These are phyloP conservation scores for Athetis lepigone DNA, from an alignment of 2,888 invertebrate genomes.

Conservation along the genomic window DNA sequence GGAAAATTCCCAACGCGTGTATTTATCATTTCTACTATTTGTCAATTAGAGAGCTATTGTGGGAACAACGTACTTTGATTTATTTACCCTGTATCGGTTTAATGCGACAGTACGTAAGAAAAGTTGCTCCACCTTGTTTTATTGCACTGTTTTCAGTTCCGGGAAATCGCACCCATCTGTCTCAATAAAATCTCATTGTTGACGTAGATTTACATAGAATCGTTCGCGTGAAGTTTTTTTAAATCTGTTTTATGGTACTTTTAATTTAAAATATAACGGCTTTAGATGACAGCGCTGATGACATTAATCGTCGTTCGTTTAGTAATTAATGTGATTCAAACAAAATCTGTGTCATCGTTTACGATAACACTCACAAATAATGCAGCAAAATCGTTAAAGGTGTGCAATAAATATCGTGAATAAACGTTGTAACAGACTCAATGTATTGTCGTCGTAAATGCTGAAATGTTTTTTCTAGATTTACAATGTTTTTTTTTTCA, in stretches of 20 bases:
- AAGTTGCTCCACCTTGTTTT: slow-evolving; percentile 63
- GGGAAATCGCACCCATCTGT: slow-evolving; percentile 55
- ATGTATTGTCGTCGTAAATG: slow-evolving; percentile 26
- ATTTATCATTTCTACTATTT: slow-evolving; percentile 90
- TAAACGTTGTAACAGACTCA: slow-evolving; percentile 28
- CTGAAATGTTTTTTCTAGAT: slow-evolving; percentile 18
- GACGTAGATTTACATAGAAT: slow-evolving; percentile 61
- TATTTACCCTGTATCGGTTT: slow-evolving; percentile 78
- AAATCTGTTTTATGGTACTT: slow-evolving; percentile 49
- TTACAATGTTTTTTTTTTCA: slow-evolving; percentile 12
- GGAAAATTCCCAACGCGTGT: slow-evolving; percentile 85
- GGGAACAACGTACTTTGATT: slow-evolving; percentile 87
- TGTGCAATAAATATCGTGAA: slow-evolving; percentile 36
- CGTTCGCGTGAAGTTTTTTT: slow-evolving; percentile 28
- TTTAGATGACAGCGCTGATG: slow-evolving; percentile 40
- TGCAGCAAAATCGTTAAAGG: slow-evolving; percentile 32
- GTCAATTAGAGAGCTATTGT: slow-evolving; percentile 90
- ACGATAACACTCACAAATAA: slow-evolving; percentile 52
- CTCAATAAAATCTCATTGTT: slow-evolving; percentile 66
- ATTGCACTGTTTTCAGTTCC: slow-evolving; percentile 59
- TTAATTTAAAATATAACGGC: slow-evolving; percentile 53
- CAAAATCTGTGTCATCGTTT: slow-evolving; percentile 41
- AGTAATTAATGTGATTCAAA: slow-evolving; percentile 62
- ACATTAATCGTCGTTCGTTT: slow-evolving; percentile 46
- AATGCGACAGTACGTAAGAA: slow-evolving; percentile 54